Evolutionary conservation across 2,888 invertebrate genomes (phyloP), one percentile per base, ranked within the genome.

Genomic region (Argyra leucocephala): DNA sequence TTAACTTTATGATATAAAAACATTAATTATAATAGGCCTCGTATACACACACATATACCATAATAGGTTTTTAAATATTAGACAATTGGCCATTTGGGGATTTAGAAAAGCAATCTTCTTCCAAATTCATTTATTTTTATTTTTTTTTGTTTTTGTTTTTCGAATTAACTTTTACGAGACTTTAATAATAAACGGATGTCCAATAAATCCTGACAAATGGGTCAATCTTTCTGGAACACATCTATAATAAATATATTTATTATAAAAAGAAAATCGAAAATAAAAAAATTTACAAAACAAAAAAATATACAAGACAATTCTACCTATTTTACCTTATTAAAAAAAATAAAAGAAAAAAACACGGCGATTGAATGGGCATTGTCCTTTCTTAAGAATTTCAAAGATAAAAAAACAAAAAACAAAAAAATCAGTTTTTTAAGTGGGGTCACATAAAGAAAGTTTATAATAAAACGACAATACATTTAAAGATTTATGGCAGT

Each of bases 111-210:
- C 9, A 48, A 48, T 48, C n/a, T 10, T 48, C 18, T 18, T 18
- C 5, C 48, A 48, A 18, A 48, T 48, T 48, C 15, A 5, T 48
- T 48, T 48, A 26, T 10, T 15, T 37, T 37, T 48, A 5, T 48
- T 48, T 9, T n/a, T 1, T 48, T 48, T 48, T 31, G n/a, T n/a
- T n/a, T 48, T 48, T 48, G 1, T 5, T 18, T 48, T 48, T 48
- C 18, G 48, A 48, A 48, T 48, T 48, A 48, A 48, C 48, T 48
- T 48, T 48, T 48, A 48, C 48, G 48, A 48, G 48, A 48, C 48
- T 48, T 48, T 48, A 48, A 48, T 48, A 48, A 48, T 48, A 48
- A 48, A 48, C 48, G 48, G 48, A 48, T 48, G 48, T 48, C 48
- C 18, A 48, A 48, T 48, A 48, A 48, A 48, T 48, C 48, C 48